Base-by-base conservation (phyloP, 53 echinoderm and acorn worm species). In the Echinometra lucunter region DNA sequence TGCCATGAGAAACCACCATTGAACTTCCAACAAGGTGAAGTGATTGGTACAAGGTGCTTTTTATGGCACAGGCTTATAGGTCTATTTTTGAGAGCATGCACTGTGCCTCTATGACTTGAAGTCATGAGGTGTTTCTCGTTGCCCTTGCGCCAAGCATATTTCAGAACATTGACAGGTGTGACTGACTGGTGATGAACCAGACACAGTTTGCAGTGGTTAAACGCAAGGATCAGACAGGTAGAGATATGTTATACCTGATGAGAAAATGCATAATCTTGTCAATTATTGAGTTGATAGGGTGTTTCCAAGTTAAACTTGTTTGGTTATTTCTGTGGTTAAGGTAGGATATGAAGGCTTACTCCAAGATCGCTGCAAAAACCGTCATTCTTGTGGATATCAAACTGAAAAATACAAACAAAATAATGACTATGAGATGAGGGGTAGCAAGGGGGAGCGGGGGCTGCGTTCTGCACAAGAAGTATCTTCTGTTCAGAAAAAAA, bases 151-250 rank as follows among this genome's bases (percentile, higher is more conserved):
- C 23, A 63, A 9, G 56, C 45, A 45, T 53, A 13, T 85, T 30
- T 0, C 47, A 47, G n/a, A 49, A 45, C 85, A 85, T 53, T 28
- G 85, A 85, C 85, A 85, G 85, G 85, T 85, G 85, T 85, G 49
- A 49, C 27, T 49, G 53, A 35, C 4, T 38, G 19, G 38, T 18
- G 0, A 15, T 19, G 23, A 21, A 63, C 63, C 63, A 21, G 63
- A 78, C 19, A 38, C 8, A 16, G 15, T n/a, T n/a, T n/a, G n/a
- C 21, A 21, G 42, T 21, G 19, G 42, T 6, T 75, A 38, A 11
- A 72, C 40, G 17, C 38, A 42, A 5, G 13, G 78, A 72, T 72
- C 35, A 72, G 25, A 12, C 72, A 72, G 32, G 32, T 30, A 72
- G 38, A 38, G 23, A 6, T 10, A 19, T 12, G 42, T 78, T 19